Conservation (phyloP, 1,140 invertebrate genomes). For the Lethrus apterus region DNA sequence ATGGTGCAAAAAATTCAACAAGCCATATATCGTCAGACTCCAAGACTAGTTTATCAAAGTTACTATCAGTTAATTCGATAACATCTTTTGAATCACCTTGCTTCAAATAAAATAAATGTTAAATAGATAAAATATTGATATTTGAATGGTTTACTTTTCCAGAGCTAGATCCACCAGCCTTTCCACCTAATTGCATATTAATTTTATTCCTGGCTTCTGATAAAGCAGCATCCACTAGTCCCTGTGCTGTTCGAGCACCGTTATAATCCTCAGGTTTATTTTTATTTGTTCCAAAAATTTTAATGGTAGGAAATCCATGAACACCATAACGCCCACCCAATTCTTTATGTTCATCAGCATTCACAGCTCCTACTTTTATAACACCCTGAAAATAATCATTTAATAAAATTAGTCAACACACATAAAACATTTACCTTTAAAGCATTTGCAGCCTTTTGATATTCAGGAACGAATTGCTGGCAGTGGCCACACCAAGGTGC, state of each 20-base stretch:
- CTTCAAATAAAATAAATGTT: conserved; percentile 36
- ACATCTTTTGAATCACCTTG: conserved; percentile 57
- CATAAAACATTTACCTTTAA: conserved; percentile 57
- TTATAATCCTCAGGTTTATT: conserved; percentile 81
- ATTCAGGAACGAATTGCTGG: conserved; percentile 75
- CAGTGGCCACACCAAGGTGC: conserved; percentile 92
- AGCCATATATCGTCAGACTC: conserved; percentile 91
- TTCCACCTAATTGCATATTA: conserved; percentile 55
- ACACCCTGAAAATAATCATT: conserved; percentile 59
- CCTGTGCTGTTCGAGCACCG: conserved; percentile 77
- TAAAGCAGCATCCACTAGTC: conserved; percentile 76
- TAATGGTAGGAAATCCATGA: conserved; percentile 92
- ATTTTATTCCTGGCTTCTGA: conserved; percentile 64
- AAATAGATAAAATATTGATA: too few species aligned
- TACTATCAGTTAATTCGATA: conserved; percentile 87
- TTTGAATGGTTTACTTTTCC: conserved; percentile 24
- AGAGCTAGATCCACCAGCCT: conserved; percentile 30
- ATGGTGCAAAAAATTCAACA: conserved; percentile 96
- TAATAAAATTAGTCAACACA: not conserved
- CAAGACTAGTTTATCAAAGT: conserved; percentile 87
- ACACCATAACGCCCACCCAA: conserved; percentile 76
- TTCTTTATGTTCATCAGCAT: conserved; percentile 84
- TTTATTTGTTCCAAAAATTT: conserved; percentile 87
- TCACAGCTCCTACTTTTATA: conserved; percentile 88
- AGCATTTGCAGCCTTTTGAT: conserved; percentile 80